A percentile compares a stretch with the other conserved stretches of the same genome.
These are phyloP conservation scores for Cebus imitator DNA, from an alignment of 2,113 vertebrate species.

Conservation along the genomic window DNA sequence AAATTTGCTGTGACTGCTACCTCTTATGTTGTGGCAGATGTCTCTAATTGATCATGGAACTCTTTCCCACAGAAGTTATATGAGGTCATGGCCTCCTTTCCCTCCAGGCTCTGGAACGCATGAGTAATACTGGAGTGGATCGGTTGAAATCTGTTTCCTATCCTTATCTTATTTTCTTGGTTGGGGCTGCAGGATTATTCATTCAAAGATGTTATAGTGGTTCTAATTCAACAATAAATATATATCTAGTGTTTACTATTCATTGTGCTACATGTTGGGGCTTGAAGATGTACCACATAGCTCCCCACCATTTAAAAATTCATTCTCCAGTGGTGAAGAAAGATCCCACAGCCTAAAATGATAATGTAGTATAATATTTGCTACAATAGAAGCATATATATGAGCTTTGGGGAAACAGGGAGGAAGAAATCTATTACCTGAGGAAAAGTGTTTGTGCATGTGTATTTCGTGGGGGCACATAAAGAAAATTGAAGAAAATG, in stretches of 20 bases:
- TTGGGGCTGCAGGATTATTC: neutral
- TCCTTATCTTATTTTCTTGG: slow-evolving; percentile 18
- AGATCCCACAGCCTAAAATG: neutral
- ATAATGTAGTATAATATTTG: neutral
- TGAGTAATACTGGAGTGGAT: neutral
- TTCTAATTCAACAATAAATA: slow-evolving; percentile 18
- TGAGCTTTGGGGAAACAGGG: neutral
- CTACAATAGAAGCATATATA: neutral
- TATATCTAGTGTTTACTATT: neutral
- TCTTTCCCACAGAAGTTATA: slow-evolving; percentile 11
- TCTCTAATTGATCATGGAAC: neutral
- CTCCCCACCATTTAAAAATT: neutral
- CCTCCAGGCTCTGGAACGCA: neutral
- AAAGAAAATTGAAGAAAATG: neutral
- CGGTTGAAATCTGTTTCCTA: neutral
- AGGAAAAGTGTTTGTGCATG: neutral
- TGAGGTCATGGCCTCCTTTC: neutral
- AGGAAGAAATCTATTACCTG: neutral
- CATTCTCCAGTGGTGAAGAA: neutral
- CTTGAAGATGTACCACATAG: neutral
- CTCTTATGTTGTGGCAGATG: neutral
- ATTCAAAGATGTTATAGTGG: neutral
- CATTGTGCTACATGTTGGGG: neutral
- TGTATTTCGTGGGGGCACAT: neutral
- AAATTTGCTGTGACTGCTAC: neutral